A percentile compares a stretch with the other conserved stretches of the same genome.
Conservation (phyloP, 2,113 vertebrate genomes). For the Turnix velox region DNA sequence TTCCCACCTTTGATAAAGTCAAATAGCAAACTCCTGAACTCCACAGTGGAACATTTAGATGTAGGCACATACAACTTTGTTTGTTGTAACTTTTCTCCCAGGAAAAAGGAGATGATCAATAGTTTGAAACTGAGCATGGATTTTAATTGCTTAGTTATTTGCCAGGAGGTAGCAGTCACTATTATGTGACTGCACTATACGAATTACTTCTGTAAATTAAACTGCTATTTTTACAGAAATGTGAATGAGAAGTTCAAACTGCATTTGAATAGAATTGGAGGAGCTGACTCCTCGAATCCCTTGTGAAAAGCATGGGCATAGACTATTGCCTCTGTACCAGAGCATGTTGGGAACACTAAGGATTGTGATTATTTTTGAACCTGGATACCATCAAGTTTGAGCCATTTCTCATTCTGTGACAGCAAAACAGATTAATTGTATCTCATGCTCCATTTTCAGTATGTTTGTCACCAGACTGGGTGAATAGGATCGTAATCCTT, state of each 20-base stretch:
- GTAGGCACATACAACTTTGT: neutral
- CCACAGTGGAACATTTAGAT: neutral
- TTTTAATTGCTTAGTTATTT: conserved; percentile 49
- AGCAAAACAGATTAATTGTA: conserved; percentile 51
- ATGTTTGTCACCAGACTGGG: conserved; percentile 42
- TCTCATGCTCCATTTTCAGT: conserved; percentile 1
- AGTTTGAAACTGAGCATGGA: neutral
- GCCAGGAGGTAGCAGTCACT: neutral
- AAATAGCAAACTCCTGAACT: conserved; percentile 11
- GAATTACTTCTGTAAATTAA: neutral
- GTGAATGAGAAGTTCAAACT: neutral
- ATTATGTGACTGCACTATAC: neutral
- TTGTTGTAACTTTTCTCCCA: conserved; percentile 21
- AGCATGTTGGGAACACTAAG: neutral
- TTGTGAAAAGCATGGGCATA: neutral
- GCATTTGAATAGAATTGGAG: neutral
- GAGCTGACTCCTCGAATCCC: conserved; percentile 9
- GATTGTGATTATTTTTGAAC: neutral
- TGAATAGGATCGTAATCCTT: conserved; percentile 70
- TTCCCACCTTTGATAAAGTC: conserved; percentile 2
- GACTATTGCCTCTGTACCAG: neutral
- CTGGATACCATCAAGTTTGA: neutral
- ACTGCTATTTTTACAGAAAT: neutral
- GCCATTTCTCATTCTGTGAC: conserved; percentile 14
- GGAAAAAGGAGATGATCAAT: neutral